These are phyloP conservation scores for Nothura maculosa DNA, from an alignment of 2,797 vertebrate species.

Conservation along the genomic window DNA sequence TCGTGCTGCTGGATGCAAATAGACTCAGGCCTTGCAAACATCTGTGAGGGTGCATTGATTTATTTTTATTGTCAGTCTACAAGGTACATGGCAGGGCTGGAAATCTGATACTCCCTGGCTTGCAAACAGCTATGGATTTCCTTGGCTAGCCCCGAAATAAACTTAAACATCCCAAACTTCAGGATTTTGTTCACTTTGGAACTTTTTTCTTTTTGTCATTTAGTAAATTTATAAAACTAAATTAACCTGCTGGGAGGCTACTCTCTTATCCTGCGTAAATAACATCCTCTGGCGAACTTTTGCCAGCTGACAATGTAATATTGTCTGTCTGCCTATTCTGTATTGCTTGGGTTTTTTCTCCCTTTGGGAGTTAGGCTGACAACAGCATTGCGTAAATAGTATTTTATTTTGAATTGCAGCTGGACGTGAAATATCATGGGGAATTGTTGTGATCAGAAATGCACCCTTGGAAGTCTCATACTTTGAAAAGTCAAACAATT, in stretches of 20 bases:
- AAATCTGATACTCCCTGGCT: slow-evolving; percentile 15
- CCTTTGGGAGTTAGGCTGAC: not conserved
- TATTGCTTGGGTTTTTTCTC: not conserved
- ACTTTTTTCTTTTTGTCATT: not conserved
- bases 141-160: not conserved
- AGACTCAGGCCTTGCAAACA: not conserved
- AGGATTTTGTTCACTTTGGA: not conserved
- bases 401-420: not conserved
- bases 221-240: not conserved
- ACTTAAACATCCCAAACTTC: not conserved
- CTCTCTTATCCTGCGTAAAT: not conserved
- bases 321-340: not conserved
- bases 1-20: not conserved
- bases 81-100: not conserved
- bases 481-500: not conserved
- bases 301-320: not conserved
- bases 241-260: not conserved
- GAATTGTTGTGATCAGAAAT: not conserved
- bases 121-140: not conserved
- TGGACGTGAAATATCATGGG: not conserved
- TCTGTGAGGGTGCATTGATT: slow-evolving; percentile 1
- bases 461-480: not conserved
- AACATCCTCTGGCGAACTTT: not conserved
- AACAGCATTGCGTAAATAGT: not conserved
- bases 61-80: slow-evolving; percentile 20